A percentile compares a stretch with the other conserved stretches of the same genome.
Conservation (phyloP, 2,888 invertebrate species). For the Nomada hirtipes region DNA sequence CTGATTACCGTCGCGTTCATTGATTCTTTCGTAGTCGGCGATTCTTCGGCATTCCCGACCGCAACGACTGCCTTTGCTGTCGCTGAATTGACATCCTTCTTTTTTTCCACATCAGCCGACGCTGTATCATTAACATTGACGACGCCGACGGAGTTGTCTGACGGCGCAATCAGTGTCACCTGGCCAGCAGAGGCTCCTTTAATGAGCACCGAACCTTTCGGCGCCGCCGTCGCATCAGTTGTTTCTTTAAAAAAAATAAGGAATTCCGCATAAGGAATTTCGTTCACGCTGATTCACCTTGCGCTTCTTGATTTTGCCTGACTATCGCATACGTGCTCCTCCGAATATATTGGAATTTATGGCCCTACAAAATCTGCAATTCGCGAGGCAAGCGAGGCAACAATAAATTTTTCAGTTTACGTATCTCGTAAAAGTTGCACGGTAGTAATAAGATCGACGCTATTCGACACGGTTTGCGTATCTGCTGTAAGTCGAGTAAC, state of each 20-base stretch:
- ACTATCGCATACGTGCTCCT: background rate
- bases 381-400: background rate
- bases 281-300: background rate
- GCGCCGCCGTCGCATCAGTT: background rate
- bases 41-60: constrained; percentile 26
- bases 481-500: background rate
- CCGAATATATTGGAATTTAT: constrained; percentile 1
- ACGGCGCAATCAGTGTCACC: constrained; percentile 49
- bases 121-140: constrained; percentile 12
- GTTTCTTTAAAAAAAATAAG: background rate
- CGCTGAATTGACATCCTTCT: constrained; percentile 28
- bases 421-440: constrained; percentile 33
- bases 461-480: too few species aligned
- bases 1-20: constrained; percentile 8
- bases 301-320: background rate
- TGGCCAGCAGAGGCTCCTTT: constrained; percentile 58
- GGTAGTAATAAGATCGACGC: constrained; percentile 1
- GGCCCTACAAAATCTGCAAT: background rate
- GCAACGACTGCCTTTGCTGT: constrained; percentile 31
- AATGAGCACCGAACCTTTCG: constrained; percentile 45
- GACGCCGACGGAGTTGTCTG: constrained; percentile 19
- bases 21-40: constrained; percentile 17
- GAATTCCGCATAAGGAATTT: background rate
- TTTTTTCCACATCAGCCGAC: constrained; percentile 25
- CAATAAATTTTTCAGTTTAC: constrained; percentile 46